A percentile compares a stretch with the other conserved stretches of the same genome.
phyloP scores from a whole-genome alignment of 2,888 invertebrate species.

The Linnaemya vulpina region DNA sequence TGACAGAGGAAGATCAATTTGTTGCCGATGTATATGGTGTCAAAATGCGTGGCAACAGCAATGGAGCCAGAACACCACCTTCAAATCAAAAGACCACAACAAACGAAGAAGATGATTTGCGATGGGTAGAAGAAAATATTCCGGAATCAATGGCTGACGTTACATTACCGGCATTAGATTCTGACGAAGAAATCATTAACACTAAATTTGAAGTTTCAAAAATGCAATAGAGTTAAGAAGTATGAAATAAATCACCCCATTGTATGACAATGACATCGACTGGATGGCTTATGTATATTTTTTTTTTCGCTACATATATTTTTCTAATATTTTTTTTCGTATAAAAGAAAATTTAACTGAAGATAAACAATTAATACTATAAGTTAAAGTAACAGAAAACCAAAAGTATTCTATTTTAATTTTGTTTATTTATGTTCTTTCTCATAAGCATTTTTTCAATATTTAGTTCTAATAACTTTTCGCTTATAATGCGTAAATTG shows the following conservation, averaged over 20 bases:
- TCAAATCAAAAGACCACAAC: slow-evolving; percentile 80
- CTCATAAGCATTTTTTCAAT: slow-evolving; percentile 20
- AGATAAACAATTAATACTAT: neutral
- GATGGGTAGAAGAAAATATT: slow-evolving; percentile 98
- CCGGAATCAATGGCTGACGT: slow-evolving; percentile 90
- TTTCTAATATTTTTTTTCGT: neutral
- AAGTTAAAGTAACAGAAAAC: slow-evolving; percentile 31
- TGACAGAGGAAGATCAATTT: slow-evolving; percentile 90
- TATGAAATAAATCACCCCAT: slow-evolving; percentile 15
- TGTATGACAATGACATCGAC: slow-evolving; percentile 48
- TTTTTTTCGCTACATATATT: neutral
- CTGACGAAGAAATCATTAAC: slow-evolving; percentile 92
- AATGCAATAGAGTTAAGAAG: slow-evolving; percentile 87
- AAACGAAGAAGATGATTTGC: slow-evolving; percentile 89
- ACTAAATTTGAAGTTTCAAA: slow-evolving; percentile 94
- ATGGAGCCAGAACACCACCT: slow-evolving; percentile 82
- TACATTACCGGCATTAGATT: slow-evolving; percentile 88
- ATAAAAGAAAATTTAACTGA: neutral
- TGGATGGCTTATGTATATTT: slow-evolving; percentile 51
- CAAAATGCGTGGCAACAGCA: slow-evolving; percentile 86
- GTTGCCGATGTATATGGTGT: slow-evolving; percentile 94
- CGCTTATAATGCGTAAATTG: slow-evolving; percentile 59
- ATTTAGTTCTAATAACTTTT: slow-evolving; percentile 40
- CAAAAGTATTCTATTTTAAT: slow-evolving; percentile 64
- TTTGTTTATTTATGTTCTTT: slow-evolving; percentile 29